A percentile compares a stretch with the other conserved stretches of the same genome.
These are phyloP conservation scores for Drosophila kuntzei DNA, from an alignment of 2,888 invertebrate species.

Conservation along the genomic window DNA sequence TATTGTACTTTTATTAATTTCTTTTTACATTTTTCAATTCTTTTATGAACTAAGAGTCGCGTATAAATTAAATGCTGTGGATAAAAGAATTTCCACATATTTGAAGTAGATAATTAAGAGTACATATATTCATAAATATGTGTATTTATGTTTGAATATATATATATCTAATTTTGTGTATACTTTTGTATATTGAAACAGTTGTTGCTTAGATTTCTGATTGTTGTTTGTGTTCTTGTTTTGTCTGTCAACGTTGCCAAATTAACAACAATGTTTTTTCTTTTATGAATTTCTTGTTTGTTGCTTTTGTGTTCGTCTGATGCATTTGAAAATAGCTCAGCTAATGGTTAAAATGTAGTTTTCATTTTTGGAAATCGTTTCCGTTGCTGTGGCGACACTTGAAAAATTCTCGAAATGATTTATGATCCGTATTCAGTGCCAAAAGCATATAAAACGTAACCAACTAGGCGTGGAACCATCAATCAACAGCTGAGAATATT, in stretches of 20 bases:
- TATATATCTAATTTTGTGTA: slow-evolving; percentile 21
- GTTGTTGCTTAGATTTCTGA: slow-evolving; percentile 29
- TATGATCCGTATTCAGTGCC: slow-evolving; percentile 52
- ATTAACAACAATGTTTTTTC: slow-evolving; percentile 59
- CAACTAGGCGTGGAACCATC: slow-evolving; percentile 56
- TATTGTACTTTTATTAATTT: neutral
- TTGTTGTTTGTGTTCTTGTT: slow-evolving; percentile 27
- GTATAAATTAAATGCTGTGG: slow-evolving; percentile 4
- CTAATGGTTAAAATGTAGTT: slow-evolving; percentile 39
- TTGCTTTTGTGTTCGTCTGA: slow-evolving; percentile 18
- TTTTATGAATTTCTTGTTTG: slow-evolving; percentile 31
- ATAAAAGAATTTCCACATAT: slow-evolving; percentile 1
- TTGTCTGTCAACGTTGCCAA: slow-evolving; percentile 63
- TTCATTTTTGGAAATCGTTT: slow-evolving; percentile 30
- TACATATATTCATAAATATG: neutral
- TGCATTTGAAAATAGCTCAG: slow-evolving; percentile 56
- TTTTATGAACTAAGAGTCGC: slow-evolving; percentile 3
- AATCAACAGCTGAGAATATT: slow-evolving; percentile 54
- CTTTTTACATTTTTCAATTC: neutral
- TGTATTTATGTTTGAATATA: slow-evolving; percentile 2
- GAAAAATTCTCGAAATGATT: slow-evolving; percentile 56
- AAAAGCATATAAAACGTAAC: slow-evolving; percentile 42
- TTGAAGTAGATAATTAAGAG: neutral
- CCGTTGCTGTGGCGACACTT: slow-evolving; percentile 24
- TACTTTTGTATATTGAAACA: slow-evolving; percentile 6